Evolutionary conservation across 2,797 vertebrate species (phyloP), one percentile per base, ranked within the genome.

Genomic region (Neosilurus hyrtlii): DNA sequence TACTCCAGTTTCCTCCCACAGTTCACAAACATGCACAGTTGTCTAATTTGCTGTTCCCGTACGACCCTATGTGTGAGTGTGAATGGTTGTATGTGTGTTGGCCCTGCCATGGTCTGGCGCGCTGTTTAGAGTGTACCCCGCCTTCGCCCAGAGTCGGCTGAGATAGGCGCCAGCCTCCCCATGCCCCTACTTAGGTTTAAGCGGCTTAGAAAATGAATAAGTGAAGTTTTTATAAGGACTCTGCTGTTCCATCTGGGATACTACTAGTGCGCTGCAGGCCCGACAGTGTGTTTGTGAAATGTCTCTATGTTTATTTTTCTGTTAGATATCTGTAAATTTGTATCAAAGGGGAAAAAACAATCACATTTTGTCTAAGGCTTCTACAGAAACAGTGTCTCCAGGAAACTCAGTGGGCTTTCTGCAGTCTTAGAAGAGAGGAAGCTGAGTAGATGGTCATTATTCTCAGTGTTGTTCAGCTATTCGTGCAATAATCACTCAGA

Each of bases 391-490:
- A 57, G 8, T 56, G 76, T 62, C 11, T 54, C 56, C 22, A 65
- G 65, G 63, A 82, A 82, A 79, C 62, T 56, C 6, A 9, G n/a
- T 35, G 24, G 49, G 22, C 35, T 62, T 35, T 8, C 67, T 80
- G 24, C n/a, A 8, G 43, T 62, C 52, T 22, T 52, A 4, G 1
- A 12, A 20, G 4, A 37, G 62, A 88, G 68, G 57, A 82, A 84
- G 82, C 24, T 51, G 61, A 82, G 76, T 12, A 80, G 71, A 82
- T 74, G 24, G 26, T 20, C 30, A 18, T 68, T 62, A 57, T 9
- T 75, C 43, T 63, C 56, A 22, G 22, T 7, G 59, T 30, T 81
- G 59, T 9, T 59, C 26, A 12, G 56, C 26, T 62, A 80, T 84
- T 84, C 51, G 26, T 5, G 3, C 74, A 10, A 4, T 62, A 56